Evolutionary conservation across 2,888 invertebrate genomes (phyloP), one percentile per base, ranked within the genome.

Genomic region (Ornithoptera priamus): DNA sequence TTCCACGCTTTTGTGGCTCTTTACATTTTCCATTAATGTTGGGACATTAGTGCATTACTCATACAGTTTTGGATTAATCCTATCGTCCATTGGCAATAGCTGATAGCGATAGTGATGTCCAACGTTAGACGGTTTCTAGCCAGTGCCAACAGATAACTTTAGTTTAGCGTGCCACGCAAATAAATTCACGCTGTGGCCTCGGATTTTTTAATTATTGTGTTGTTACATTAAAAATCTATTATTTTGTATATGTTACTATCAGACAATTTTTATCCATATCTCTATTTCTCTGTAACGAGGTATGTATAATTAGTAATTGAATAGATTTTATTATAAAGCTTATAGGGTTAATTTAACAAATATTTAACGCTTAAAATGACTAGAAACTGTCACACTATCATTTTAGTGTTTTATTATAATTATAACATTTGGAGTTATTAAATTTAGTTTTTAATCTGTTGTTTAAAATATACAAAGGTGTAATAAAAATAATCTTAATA

Each of bases 41-140:
- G n/a, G 50, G 50, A 63, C 59, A 62, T 60, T 63, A 70, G 50
- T 70, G 22, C n/a, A 56, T 63, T 67, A 42, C 30, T 60, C 60
- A 20, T 62, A 53, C 60, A 60, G 36, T 56, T 58, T 53, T 63
- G 61, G 64, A 70, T 70, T 70, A 67, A 57, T 61, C 64, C 30
- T 70, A 67, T 67, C 67, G 67, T 64, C 42, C 61, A 67, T 53
- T 67, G 61, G 56, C 61, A 61, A 67, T 56, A 65, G 64, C 67
- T 64, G 70, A 70, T 70, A 70, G 57, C 46, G 57, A 60, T 65
- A 63, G 59, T 60, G 24, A 58, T 42, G 63, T 63, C n/a, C 50
- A 62, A 12, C 30, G 62, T 36, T 60, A 36, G 66, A 24, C 61
- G 61, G 63, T 22, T 22, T n/a, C 22, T 62, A 36, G n/a, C 22